Evolutionary conservation across 2,797 vertebrate species (phyloP).

Genomic region (Psittacula derbiana): DNA sequence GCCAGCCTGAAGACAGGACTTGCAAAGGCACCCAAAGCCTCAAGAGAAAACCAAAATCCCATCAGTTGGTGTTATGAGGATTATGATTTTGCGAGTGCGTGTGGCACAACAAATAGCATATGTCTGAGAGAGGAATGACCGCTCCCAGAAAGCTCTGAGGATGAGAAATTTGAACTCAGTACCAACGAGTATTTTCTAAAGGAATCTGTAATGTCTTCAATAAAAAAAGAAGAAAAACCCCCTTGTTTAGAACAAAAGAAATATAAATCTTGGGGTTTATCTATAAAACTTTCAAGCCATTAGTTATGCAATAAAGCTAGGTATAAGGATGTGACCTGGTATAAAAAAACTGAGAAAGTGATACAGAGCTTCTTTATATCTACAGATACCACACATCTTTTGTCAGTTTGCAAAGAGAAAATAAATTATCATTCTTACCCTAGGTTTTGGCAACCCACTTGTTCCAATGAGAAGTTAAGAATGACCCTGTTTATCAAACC

Average conservation of each 20-base stretch:
- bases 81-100: not conserved
- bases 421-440: not conserved
- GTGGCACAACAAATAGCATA: not conserved
- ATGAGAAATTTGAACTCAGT: not conserved
- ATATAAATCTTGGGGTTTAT: not conserved
- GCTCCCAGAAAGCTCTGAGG: not conserved
- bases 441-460: not conserved
- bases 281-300: not conserved
- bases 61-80: not conserved
- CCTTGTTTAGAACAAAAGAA: not conserved
- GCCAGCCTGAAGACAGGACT: not conserved
- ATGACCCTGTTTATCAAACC: not conserved
- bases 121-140: not conserved
- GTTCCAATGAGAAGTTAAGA: not conserved
- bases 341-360: not conserved
- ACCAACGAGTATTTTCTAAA: not conserved
- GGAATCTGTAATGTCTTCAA: not conserved
- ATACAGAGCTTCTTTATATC: not conserved
- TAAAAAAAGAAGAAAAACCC: not conserved
- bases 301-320: not conserved
- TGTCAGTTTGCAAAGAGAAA: not conserved
- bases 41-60: not conserved
- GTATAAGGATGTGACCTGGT: not conserved
- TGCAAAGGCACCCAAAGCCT: not conserved
- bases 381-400: accelerated